Evolutionary conservation across 2,797 vertebrate species (phyloP), one percentile per base, ranked within the genome.

Genomic region (Pyrocephalus nanus): DNA sequence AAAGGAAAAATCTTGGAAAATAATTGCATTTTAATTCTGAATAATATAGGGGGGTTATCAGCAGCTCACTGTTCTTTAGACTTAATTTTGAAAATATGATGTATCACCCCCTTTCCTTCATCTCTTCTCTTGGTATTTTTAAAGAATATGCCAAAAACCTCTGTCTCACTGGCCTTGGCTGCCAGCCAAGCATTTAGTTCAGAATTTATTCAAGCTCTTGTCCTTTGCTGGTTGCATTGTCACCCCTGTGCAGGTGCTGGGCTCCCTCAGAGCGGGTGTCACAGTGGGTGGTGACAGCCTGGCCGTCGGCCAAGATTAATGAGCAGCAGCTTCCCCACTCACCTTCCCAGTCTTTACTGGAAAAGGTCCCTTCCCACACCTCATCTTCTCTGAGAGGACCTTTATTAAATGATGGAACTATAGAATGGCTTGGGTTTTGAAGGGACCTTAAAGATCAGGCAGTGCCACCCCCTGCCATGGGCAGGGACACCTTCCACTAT

Each of bases 41-140:
- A 75, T 77, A 71, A 29, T 7, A 7, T 0, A 2, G 3, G 1
- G 0, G 0, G 53, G 69, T 72, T 74, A 66, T 29, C 14, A n/a
- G 20, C 43, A 77, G 14, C 18, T 51, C 21, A 51, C 26, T 70
- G 6, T 54, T 83, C 12, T 69, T 7, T 8, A 67, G 45, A 22
- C 0, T 1, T 62, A 4, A 8, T 53, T 61, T 73, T 71, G 60
- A 57, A 60, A 85, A 77, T 25, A 11, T 0, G 1, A 15, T 79
- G 64, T 75, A 89, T 72, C 3, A 1, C 12, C 11, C n/a, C 16
- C 3, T 87, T 71, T 23, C 8, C 21, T 64, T 89, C 10, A 16
- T 74, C 27, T 36, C 32, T 51, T n/a, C 16, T 43, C 48, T 19
- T n/a, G 40, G 9, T 42, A 3, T 58, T 82, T 69, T 53, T 61